Evolutionary conservation across 1,140 invertebrate species (phyloP).

Genomic region (Macrobrachium nipponense): DNA sequence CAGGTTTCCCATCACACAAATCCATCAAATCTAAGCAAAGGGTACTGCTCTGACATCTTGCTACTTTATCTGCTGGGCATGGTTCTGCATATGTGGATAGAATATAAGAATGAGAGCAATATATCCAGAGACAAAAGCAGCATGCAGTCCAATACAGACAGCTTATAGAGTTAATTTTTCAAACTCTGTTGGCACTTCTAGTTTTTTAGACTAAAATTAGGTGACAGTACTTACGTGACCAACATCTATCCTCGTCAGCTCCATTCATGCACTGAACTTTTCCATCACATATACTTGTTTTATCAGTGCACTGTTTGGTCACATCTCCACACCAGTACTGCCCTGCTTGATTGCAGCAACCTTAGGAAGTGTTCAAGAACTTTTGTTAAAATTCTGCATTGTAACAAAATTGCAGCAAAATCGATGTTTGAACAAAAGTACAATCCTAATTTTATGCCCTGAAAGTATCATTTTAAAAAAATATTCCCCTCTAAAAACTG

Average conservation of each 20-base stretch:
- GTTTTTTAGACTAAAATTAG: too few species aligned
- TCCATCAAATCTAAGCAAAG: constrained; percentile 59
- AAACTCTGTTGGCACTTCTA: too few species aligned
- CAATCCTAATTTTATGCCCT: too few species aligned
- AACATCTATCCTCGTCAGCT: constrained; percentile 60
- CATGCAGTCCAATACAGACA: too few species aligned
- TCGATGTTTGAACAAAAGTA: too few species aligned
- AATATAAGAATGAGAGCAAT: neutral
- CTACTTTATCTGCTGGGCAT: constrained; percentile 52
- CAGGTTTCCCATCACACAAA: constrained; percentile 53
- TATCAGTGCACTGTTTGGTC: constrained; percentile 44
- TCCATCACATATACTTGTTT: constrained; percentile 54
- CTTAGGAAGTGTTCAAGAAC: neutral
- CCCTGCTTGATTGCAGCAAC: neutral
- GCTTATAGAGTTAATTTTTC: too few species aligned
- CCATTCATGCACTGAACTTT: constrained; percentile 62
- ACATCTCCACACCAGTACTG: constrained; percentile 61
- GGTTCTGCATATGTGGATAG: constrained; percentile 20
- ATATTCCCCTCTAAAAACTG: too few species aligned
- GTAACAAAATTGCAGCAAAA: too few species aligned
- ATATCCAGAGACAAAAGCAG: too few species aligned
- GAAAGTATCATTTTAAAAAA: too few species aligned
- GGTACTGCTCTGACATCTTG: constrained; percentile 60
- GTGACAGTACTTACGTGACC: constrained; percentile 54
- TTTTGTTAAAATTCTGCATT: too few species aligned